Conservation (phyloP, 1,140 invertebrate genomes). For the Yoshiicerus persimilis region DNA sequence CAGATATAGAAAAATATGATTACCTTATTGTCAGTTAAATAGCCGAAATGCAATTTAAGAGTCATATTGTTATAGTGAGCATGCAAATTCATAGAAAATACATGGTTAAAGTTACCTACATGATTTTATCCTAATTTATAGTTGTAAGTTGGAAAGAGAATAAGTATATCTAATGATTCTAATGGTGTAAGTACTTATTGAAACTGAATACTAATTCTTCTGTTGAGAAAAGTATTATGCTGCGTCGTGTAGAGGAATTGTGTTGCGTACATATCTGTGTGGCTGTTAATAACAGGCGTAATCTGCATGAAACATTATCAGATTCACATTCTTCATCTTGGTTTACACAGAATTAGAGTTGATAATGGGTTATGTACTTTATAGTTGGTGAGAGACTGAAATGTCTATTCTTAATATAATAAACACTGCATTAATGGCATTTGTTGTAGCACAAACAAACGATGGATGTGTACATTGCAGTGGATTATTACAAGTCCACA, state of each 20-base stretch:
- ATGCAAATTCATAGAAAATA: neutral
- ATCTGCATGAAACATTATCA: neutral
- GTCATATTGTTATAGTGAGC: too few species aligned
- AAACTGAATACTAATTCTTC: neutral
- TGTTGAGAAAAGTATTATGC: neutral
- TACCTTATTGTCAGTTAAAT: too few species aligned
- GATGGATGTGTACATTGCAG: too few species aligned
- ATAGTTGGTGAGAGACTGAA: neutral
- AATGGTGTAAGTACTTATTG: neutral
- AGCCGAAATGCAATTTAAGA: neutral
- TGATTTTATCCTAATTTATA: neutral
- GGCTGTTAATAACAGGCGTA: neutral
- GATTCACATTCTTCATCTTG: neutral
- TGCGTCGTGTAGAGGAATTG: neutral
- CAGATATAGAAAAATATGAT: too few species aligned
- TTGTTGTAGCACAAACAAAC: too few species aligned
- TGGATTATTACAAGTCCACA: too few species aligned
- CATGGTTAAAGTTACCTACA: neutral
- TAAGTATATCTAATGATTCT: too few species aligned
- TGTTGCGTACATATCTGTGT: neutral
- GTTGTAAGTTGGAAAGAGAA: neutral
- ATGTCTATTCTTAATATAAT: neutral
- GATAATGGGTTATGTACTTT: neutral
- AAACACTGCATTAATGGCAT: too few species aligned
- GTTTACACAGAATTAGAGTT: neutral